A percentile compares a stretch with the other conserved stretches of the same genome.
Evolutionary conservation across 1,140 invertebrate genomes (phyloP).

Genomic region (Diorhabda elongata): DNA sequence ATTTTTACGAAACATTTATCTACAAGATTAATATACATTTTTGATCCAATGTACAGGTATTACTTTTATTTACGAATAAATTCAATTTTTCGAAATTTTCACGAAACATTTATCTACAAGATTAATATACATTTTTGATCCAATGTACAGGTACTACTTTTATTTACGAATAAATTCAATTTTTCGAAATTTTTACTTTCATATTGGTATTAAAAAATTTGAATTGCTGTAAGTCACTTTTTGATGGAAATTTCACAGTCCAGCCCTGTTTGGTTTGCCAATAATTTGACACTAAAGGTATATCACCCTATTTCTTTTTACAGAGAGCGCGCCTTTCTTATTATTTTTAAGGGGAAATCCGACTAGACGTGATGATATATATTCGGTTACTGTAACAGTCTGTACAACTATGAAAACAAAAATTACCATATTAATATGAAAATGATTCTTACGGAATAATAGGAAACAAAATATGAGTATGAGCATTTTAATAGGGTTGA

Average conservation of each 20-base stretch:
- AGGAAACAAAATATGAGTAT: constrained; percentile 11
- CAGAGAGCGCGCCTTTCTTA: neutral
- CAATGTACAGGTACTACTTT: too few relatives aligned
- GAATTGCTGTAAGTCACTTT: too few relatives aligned
- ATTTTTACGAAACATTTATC: too few relatives aligned
- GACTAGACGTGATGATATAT: constrained; percentile 4
- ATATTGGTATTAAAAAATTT: too few relatives aligned
- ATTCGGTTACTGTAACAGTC: constrained; percentile 10
- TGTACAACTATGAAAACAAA: constrained; percentile 17
- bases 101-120: too few relatives aligned
- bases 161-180: too few relatives aligned
- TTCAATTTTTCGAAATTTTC: too few relatives aligned
- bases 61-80: too few relatives aligned
- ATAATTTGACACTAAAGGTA: neutral
- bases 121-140: too few relatives aligned
- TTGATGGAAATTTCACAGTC: neutral
- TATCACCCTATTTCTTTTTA: neutral
- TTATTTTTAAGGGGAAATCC: neutral
- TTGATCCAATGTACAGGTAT: too few relatives aligned
- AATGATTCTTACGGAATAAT: constrained; percentile 22
- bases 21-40: too few relatives aligned
- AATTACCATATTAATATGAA: constrained; percentile 32
- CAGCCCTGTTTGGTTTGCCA: neutral
- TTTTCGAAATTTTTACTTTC: too few relatives aligned
- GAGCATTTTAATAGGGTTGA: neutral